phyloP scores from a whole-genome alignment of 2,888 invertebrate genomes.

The Magallana nippona region DNA sequence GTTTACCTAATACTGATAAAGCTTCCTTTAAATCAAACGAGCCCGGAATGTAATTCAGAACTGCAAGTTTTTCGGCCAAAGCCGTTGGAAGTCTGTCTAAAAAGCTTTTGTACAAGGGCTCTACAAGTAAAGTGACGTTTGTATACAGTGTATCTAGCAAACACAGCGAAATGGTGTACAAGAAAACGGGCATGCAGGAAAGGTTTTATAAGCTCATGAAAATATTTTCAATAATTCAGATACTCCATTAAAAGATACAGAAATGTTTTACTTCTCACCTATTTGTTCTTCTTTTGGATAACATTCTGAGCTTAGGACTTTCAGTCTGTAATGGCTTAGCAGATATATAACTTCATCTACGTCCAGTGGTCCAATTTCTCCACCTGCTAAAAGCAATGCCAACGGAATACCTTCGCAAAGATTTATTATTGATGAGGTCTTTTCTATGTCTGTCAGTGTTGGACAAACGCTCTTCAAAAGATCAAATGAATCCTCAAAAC shows the following conservation, averaged over 20 bases:
- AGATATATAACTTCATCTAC: constrained; percentile 59
- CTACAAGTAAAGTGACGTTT: constrained; percentile 19
- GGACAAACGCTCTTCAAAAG: constrained; percentile 52
- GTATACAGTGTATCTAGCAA: not conserved
- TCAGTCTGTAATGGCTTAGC: constrained; percentile 52
- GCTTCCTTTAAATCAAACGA: constrained; percentile 49
- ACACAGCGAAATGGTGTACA: too few species aligned
- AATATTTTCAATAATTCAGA: too few species aligned
- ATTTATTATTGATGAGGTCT: constrained; percentile 53
- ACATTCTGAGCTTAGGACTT: constrained; percentile 55
- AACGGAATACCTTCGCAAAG: constrained; percentile 60
- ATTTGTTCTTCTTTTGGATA: constrained; percentile 58
- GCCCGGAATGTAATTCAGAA: constrained; percentile 50
- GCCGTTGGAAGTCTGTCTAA: constrained; percentile 44
- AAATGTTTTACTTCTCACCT: constrained; percentile 47
- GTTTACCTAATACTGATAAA: constrained; percentile 42
- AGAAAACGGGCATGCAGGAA: too few species aligned
- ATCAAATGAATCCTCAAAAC: constrained; percentile 46
- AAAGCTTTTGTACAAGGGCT: constrained; percentile 44
- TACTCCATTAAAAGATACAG: too few species aligned
- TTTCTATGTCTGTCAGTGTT: constrained; percentile 54
- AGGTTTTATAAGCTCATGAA: too few species aligned
- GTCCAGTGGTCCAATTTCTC: constrained; percentile 55
- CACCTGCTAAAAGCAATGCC: constrained; percentile 57
- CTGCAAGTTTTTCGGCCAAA: constrained; percentile 39